Evolutionary conservation across 2,113 vertebrate genomes (phyloP).

Genomic region (Choloepus hoffmanni): DNA sequence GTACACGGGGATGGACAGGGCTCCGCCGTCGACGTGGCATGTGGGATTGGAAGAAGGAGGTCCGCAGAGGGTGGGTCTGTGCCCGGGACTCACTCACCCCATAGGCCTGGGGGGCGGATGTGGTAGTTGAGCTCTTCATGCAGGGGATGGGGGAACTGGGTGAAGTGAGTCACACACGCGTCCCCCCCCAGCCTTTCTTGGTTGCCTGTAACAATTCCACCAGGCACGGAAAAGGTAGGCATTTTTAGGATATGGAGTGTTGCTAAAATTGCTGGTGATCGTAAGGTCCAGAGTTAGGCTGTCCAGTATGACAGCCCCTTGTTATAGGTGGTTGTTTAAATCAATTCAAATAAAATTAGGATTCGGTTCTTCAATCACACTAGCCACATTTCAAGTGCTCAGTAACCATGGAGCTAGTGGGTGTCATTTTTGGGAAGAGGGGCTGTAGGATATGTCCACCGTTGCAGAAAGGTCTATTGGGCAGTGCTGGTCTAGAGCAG

Average conservation of each 20-base stretch:
- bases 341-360: not conserved
- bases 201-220: not conserved
- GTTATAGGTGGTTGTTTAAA: not conserved
- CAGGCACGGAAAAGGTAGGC: not conserved
- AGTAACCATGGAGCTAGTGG: not conserved
- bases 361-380: not conserved
- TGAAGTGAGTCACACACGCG: not conserved
- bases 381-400: not conserved
- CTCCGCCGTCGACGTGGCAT: rapidly evolving
- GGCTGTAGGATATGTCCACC: not conserved
- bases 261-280: not conserved
- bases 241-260: not conserved
- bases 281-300: not conserved
- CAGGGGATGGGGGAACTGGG: not conserved
- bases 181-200: not conserved
- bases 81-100: not conserved
- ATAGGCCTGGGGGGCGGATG: not conserved
- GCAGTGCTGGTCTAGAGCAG: not conserved
- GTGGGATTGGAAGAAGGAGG: not conserved
- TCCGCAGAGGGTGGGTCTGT: rapidly evolving
- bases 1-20: rapidly evolving
- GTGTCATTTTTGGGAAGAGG: not conserved
- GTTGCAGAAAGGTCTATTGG: not conserved
- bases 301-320: not conserved
- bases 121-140: not conserved